These are phyloP conservation scores for Caenorhabditis virilis DNA, from an alignment of 2,888 invertebrate species.

Conservation along the genomic window DNA sequence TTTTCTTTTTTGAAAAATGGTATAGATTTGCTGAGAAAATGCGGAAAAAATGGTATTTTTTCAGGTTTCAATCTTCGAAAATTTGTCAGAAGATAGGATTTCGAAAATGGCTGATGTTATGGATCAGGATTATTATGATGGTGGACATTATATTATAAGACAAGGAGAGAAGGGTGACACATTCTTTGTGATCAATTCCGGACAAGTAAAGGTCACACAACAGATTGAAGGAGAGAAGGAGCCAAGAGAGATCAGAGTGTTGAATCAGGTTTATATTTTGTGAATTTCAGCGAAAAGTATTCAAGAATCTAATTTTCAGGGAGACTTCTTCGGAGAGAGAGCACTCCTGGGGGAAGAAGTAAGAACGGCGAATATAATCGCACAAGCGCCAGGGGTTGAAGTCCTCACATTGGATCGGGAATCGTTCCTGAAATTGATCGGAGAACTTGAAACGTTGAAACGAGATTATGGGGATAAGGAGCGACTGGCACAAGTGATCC, in stretches of 20 bases:
- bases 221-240: constrained; percentile 70
- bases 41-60: too few relatives aligned
- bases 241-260: constrained; percentile 77
- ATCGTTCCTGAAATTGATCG: constrained; percentile 83
- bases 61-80: constrained; percentile 66
- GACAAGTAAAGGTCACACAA: constrained; percentile 70
- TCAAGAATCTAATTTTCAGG: constrained; percentile 68
- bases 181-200: constrained; percentile 85
- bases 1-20: too few relatives aligned
- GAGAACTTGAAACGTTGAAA: constrained; percentile 79
- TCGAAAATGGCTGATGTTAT: constrained; percentile 83
- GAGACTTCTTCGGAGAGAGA: constrained; percentile 87
- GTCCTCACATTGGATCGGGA: constrained; percentile 82
- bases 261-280: constrained; percentile 69
- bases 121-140: constrained; percentile 79
- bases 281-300: not conserved
- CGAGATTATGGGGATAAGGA: constrained; percentile 77
- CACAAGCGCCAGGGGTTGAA: constrained; percentile 81
- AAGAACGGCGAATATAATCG: constrained; percentile 87
- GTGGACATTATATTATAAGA: constrained; percentile 80
- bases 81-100: constrained; percentile 65
- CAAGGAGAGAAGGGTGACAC: constrained; percentile 81
- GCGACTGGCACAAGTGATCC: constrained; percentile 54
- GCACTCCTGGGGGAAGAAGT: constrained; percentile 83
- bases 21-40: too few relatives aligned